Percentiles rank a stretch among this genome's conserved stretches.
Conservation (phyloP, 2,113 vertebrate genomes). For the Bambusicola thoracicus region DNA sequence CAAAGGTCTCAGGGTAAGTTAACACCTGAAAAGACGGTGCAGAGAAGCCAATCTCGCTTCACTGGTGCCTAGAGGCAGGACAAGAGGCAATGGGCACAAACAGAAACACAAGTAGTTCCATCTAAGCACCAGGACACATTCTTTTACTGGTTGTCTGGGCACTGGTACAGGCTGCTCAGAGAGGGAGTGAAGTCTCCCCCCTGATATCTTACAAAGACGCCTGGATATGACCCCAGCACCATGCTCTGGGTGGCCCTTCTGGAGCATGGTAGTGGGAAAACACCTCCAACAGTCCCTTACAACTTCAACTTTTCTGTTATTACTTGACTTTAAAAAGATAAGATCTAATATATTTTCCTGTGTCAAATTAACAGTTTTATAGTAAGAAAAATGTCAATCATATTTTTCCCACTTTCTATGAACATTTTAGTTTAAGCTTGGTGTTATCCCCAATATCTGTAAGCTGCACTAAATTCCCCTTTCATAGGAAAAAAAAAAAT, state of each 20-base stretch:
- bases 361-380: neutral
- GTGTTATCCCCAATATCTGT: neutral
- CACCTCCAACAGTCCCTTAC: neutral
- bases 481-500: neutral
- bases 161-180: neutral
- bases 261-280: neutral
- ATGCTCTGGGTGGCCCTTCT: rapidly evolving
- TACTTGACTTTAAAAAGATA: neutral
- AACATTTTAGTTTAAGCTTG: neutral
- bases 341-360: neutral
- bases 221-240: neutral
- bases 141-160: neutral
- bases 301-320: neutral
- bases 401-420: neutral
- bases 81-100: neutral
- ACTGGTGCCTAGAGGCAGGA: neutral
- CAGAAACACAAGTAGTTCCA: neutral
- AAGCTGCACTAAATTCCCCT: neutral
- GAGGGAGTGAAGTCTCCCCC: neutral
- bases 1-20: too few relatives aligned
- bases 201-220: neutral
- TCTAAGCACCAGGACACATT: neutral
- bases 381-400: neutral
- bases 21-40: neutral
- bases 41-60: neutral